Base-by-base conservation (phyloP, 2,113 vertebrate species). In the Xiphorhynchus elegans region DNA sequence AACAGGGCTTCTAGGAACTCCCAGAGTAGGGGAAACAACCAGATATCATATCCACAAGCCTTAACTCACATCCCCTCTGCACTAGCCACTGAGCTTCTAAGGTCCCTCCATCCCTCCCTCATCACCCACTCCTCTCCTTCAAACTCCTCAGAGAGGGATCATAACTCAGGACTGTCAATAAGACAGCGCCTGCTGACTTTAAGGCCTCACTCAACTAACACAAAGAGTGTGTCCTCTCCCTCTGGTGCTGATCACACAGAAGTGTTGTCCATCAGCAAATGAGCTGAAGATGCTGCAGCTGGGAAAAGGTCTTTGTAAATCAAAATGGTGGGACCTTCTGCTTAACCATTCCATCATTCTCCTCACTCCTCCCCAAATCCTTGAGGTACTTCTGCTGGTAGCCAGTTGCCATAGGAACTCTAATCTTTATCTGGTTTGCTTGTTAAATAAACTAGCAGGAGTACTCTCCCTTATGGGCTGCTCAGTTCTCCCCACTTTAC, bases 341-440 rank as follows among this genome's bases (percentile, higher is more conserved):
- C 73, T 95, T 90, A 97, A 96, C 64, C 28, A 73, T 69, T 80
- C 93, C 58, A 60, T 92, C 53, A 75, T 80, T 62, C 24, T 10
- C 85, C n/a, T 31, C 49, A 53, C 70, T 76, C 68, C n/a, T 39
- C 76, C 69, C 80, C 59, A 49, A 91, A 95, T 90, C 75, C 88
- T 97, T 67, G 64, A 92, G 94, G 94, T 77, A 62, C 73, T 86
- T 96, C 58, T 79, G 79, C 97, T 67, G 50, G 85, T 62, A 94
- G 95, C 79, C 89, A 82, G 97, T 98, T 97, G 97, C 95, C 97
- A 98, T 98, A 96, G 98, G 95, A 97, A 98, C 97, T 67, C 84
- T 97, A 96, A 98, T 98, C 97, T 97, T 98, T 90, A 91, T 97
- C 95, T 96, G 66, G 74, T 94, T 95, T 94, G 39, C 97, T 95